Base-by-base conservation (phyloP, 1,140 invertebrate genomes). In the Platyura marginata region DNA sequence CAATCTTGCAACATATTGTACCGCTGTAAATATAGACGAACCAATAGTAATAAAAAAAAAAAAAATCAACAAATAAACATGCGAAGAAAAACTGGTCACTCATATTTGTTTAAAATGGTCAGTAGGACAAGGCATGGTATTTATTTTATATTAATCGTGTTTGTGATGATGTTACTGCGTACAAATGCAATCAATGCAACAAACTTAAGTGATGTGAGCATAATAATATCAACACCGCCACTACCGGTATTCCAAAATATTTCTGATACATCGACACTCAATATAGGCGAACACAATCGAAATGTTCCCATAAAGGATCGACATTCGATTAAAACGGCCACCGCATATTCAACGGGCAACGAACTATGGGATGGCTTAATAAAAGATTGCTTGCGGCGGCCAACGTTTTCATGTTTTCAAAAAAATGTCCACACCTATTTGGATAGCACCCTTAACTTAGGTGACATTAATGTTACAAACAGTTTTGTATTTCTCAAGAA, bases 361-460 rank as follows among this genome's bases (percentile, higher is more conserved):
- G 64, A 68, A 41, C 63, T 83, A 20, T 83, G 79, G 79, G 71
- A 72, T 43, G 71, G 71, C 15, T 65, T 84, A 19, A 64, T 82
- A 29, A 72, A 70, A 39, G 73, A 82, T 48, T 85, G 81, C 48
- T 69, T 68, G 18, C 61, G 64, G 18, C 65, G 67, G 44, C 71
- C 77, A 18, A 70, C 73, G 33, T 69, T 81, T 49, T 71, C 70
- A 33, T 85, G 81, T 50, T 75, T 85, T 21, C 77, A 81, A 50
- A 81, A 77, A 47, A 81, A 79, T 49, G 72, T 82, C 4, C 79
- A 77, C 49, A 61, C 66, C 9, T 82, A 77, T 52, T 52, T 85
- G 35, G 72, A 81, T 43, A 63, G 67, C 11, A 71, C 67, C 18
- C 63, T 85, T 21, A 67, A 71, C 34, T 67, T 69, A 22, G 63